phyloP scores from a whole-genome alignment of 2,888 invertebrate genomes.

The Pasiphila rectangulata region DNA sequence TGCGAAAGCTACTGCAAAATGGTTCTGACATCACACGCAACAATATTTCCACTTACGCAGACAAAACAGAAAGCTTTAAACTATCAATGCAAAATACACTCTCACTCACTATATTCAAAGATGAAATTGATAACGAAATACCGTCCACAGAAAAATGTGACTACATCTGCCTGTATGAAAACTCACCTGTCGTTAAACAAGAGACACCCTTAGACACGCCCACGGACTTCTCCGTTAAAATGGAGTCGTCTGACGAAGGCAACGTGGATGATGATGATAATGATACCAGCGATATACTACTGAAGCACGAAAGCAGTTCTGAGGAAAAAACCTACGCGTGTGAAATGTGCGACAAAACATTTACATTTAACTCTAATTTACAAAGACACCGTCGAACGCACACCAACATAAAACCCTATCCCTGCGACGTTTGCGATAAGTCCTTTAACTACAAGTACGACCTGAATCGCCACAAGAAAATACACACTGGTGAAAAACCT shows the following conservation, averaged over 20 bases:
- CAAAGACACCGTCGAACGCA: conserved; percentile 1
- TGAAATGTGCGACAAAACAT: conserved; percentile 1
- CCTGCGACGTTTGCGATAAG: conserved; percentile 5
- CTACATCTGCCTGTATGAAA: neutral
- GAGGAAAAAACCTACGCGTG: neutral
- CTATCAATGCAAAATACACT: neutral
- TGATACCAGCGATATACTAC: no score
- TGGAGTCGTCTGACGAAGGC: neutral
- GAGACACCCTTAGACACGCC: neutral
- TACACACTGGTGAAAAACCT: conserved; percentile 14
- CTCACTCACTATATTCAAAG: neutral
- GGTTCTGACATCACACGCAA: neutral
- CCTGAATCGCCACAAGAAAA: conserved; percentile 10
- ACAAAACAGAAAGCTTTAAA: neutral
- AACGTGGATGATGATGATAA: neutral
- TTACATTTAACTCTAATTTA: neutral
- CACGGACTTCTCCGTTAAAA: neutral
- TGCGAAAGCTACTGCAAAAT: neutral
- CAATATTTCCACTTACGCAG: neutral
- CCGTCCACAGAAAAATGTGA: neutral
- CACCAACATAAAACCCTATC: neutral
- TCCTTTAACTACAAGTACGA: conserved; percentile 12
- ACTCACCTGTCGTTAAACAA: neutral
- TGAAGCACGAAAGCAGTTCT: neutral
- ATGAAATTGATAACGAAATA: neutral